phyloP scores from a whole-genome alignment of 2,888 invertebrate species.

The Caradrina kadenii region DNA sequence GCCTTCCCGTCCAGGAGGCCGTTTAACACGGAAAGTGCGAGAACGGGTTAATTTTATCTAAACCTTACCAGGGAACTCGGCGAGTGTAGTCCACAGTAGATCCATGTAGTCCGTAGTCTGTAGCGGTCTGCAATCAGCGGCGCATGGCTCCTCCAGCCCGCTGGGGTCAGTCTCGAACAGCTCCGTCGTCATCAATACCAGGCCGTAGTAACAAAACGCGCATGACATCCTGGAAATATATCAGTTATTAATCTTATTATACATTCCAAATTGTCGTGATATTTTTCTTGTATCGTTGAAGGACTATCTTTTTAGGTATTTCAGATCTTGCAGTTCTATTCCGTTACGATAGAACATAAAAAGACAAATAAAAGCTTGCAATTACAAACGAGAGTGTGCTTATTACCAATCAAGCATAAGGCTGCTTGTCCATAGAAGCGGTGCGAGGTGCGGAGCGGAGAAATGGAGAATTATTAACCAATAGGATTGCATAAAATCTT shows the following conservation, averaged over 20 bases:
- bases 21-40: no score
- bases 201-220: constrained; percentile 98
- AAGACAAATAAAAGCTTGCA: background rate
- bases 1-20: no score
- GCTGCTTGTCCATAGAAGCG: no score
- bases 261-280: no score
- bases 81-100: constrained; percentile 97
- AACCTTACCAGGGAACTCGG: constrained; percentile 96
- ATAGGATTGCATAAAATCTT: no score
- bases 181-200: constrained; percentile 98
- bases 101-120: constrained; percentile 97
- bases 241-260: background rate
- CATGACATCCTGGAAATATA: constrained; percentile 94
- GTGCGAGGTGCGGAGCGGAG: no score
- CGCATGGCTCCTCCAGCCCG: constrained; percentile 87
- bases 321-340: no score
- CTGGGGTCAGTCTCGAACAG: constrained; percentile 93
- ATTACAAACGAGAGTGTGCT: background rate
- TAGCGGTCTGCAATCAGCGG: constrained; percentile 93
- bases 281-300: no score
- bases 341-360: background rate
- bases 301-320: no score
- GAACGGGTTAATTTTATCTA: no score
- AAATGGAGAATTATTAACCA: no score
- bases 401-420: background rate